Conservation (phyloP, 2,797 vertebrate species). For the Paratrypauchen microcephalus region DNA sequence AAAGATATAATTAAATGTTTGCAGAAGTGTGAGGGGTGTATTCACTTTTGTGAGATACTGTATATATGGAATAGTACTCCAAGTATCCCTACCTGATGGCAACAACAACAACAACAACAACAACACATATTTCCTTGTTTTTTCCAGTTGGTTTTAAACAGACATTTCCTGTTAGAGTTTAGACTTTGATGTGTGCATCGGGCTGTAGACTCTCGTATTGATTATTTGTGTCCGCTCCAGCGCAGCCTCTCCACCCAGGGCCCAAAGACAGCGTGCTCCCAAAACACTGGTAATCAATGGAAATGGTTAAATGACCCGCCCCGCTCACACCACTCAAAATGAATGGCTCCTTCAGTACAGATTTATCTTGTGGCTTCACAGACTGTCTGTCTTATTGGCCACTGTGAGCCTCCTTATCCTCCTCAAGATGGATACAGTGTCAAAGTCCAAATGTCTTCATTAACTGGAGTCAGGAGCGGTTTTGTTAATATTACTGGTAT, state of each 20-base stretch:
- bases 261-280: slow-evolving; percentile 47
- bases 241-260: slow-evolving; percentile 58
- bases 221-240: slow-evolving; percentile 55
- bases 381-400: slow-evolving; percentile 56
- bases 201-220: slow-evolving; percentile 65
- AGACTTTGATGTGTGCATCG: slow-evolving; percentile 66
- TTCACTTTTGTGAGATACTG: too few species aligned
- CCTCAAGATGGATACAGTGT: slow-evolving; percentile 48
- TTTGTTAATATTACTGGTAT: not conserved
- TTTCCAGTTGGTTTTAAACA: not conserved
- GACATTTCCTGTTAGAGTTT: slow-evolving; percentile 27
- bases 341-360: slow-evolving; percentile 44
- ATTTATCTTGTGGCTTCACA: slow-evolving; percentile 59
- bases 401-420: slow-evolving; percentile 51
- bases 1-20: too few species aligned
- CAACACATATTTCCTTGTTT: not conserved
- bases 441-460: slow-evolving; percentile 40
- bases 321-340: slow-evolving; percentile 50
- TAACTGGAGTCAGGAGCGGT: not conserved
- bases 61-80: too few species aligned
- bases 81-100: not conserved
- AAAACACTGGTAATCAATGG: slow-evolving; percentile 72
- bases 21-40: too few species aligned
- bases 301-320: slow-evolving; percentile 61
- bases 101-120: not conserved